phyloP scores from a whole-genome alignment of 2,888 invertebrate species.

The Torymus aiolomorphi region DNA sequence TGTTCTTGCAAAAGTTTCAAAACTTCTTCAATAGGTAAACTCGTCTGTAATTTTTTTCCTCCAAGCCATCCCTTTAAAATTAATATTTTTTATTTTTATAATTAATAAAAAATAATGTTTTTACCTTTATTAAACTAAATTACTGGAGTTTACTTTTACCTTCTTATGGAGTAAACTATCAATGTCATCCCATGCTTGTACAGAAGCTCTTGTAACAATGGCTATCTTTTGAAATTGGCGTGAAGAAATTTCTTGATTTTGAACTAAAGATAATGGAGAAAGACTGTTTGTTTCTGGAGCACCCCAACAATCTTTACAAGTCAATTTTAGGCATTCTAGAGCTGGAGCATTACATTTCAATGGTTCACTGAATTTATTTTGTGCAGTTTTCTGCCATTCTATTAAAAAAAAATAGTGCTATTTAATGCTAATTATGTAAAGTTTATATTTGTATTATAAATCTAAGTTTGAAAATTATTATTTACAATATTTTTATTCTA shows the following conservation, averaged over 20 bases:
- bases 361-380: slow-evolving; percentile 72
- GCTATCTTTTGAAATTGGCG: slow-evolving; percentile 85
- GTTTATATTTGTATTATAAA: not conserved
- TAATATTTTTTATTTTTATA: slow-evolving; percentile 13
- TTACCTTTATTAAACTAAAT: not conserved
- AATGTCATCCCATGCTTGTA: slow-evolving; percentile 81
- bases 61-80: slow-evolving; percentile 76
- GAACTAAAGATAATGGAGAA: slow-evolving; percentile 78
- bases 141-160: slow-evolving; percentile 69
- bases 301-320: slow-evolving; percentile 78
- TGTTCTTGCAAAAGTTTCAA: slow-evolving; percentile 73
- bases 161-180: slow-evolving; percentile 81
- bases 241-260: slow-evolving; percentile 77
- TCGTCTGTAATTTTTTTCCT: slow-evolving; percentile 75
- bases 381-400: slow-evolving; percentile 80
- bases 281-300: slow-evolving; percentile 77
- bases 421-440: not conserved
- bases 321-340: slow-evolving; percentile 77
- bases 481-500: not conserved
- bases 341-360: slow-evolving; percentile 73
- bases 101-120: no score
- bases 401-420: slow-evolving; percentile 41
- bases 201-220: slow-evolving; percentile 79
- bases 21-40: slow-evolving; percentile 76
- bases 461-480: not conserved